Conservation (phyloP, 2,113 vertebrate species). For the Elephas maximus region DNA sequence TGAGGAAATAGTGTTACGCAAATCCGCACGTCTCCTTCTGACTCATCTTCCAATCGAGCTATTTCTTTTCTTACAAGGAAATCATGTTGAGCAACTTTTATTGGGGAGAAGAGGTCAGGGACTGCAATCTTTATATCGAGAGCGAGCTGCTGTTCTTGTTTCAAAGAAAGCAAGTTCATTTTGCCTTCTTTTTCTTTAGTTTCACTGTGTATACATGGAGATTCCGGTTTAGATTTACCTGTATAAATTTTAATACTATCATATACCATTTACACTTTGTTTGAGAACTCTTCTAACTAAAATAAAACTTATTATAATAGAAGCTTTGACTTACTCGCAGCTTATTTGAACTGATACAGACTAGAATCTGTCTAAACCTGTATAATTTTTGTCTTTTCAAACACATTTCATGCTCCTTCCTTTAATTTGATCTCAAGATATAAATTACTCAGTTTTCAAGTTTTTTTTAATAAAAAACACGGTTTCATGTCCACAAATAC, state of each 20-base stretch:
- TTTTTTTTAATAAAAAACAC: not conserved
- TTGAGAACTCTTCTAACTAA: slow-evolving; percentile 26
- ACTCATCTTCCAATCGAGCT: not conserved
- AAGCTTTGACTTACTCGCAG: not conserved
- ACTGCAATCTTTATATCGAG: not conserved
- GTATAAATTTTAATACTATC: not conserved
- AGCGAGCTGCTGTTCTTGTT: not conserved
- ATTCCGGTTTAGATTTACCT: not conserved
- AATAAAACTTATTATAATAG: not conserved
- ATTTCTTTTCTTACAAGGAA: not conserved
- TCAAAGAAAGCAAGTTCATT: not conserved
- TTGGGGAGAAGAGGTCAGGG: not conserved
- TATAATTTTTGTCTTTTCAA: not conserved
- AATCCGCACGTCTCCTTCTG: not conserved
- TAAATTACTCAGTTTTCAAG: not conserved
- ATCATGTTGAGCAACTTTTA: not conserved
- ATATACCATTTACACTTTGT: not conserved
- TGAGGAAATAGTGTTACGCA: not conserved
- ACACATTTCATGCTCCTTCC: not conserved
- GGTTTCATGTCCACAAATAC: not conserved
- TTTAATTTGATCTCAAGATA: not conserved
- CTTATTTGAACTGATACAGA: not conserved
- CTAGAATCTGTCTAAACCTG: not conserved
- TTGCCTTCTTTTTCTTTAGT: not conserved
- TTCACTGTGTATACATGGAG: not conserved